A percentile compares a stretch with the other conserved stretches of the same genome.
phyloP scores from a whole-genome alignment of 2,113 vertebrate species.

The Xiphorhynchus elegans region DNA sequence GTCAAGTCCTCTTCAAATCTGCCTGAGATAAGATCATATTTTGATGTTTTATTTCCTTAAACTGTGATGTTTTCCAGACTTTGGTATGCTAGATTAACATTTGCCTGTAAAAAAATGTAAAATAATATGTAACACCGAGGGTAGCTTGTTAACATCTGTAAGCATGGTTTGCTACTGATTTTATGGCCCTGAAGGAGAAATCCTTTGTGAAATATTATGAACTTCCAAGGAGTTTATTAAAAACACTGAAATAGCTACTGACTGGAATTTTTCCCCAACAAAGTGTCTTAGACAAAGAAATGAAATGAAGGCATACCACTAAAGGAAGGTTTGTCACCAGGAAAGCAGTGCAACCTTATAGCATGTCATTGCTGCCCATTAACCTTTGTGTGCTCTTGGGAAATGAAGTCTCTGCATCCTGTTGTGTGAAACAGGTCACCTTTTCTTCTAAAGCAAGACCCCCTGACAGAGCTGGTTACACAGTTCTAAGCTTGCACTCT shows the following conservation, averaged over 20 bases:
- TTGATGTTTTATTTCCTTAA: background rate
- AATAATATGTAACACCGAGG: background rate
- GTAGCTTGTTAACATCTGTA: constrained; percentile 30
- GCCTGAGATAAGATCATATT: background rate
- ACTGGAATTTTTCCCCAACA: background rate
- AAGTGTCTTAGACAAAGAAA: background rate
- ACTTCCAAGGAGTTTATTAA: background rate
- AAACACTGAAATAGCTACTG: background rate
- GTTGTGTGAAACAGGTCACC: background rate
- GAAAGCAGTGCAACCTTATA: background rate
- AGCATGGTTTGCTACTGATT: constrained; percentile 20
- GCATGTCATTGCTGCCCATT: background rate
- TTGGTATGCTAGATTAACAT: background rate
- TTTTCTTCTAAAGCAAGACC: background rate
- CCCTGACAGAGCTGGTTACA: background rate
- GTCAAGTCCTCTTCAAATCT: constrained; percentile 6
- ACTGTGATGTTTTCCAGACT: background rate
- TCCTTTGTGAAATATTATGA: background rate
- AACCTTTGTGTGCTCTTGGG: background rate
- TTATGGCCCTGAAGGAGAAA: background rate
- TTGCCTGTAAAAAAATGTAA: background rate
- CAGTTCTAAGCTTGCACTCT: background rate
- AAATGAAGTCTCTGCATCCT: background rate
- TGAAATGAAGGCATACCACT: background rate
- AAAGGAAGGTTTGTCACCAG: background rate